Base-by-base conservation (phyloP, 2,888 invertebrate genomes). In the Leptopilina syphax region DNA sequence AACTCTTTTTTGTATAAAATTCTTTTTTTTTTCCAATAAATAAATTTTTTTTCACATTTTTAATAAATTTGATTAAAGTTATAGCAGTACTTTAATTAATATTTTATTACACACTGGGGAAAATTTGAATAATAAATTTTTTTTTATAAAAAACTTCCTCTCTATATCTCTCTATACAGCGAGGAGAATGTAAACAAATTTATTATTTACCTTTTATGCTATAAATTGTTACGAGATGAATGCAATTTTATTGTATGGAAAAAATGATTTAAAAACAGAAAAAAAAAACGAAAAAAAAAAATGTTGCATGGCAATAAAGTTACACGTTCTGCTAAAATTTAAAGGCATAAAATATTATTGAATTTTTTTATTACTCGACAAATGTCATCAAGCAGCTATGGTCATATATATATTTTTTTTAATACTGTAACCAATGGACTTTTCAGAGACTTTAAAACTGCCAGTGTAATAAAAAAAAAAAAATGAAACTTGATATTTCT, bases 341-440 rank as follows among this genome's bases (percentile, higher is more conserved):
- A 63, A 44, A n/a, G 63, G 18, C 63, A 24, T 63, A 63, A 60
- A 60, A 60, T 63, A 63, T 63, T 63, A 63, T 63, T 63, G 63
- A 63, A 63, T 63, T 63, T 63, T 50, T 63, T 63, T 63, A 63
- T 63, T 63, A 63, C 63, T 63, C 24, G 63, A 63, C 18, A 63
- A 63, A 63, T 63, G 63, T 63, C 63, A 63, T 63, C 63, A 63
- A 63, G 24, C 63, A 18, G 24, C 63, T 3, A 24, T 18, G 63
- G 63, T 24, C 18, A 18, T 24, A 63, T 63, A 24, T 63, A 24
- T 63, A 27, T 50, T 50, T 50, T 50, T 50, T 50, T 50, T 50
- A 50, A 50, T 50, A 50, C 50, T 50, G 50, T 50, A 50, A 50
- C 50, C 50, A 50, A 50, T 50, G 50, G 50, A 50, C 50, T 50